phyloP scores from a whole-genome alignment of 1,140 invertebrate genomes.

The Bemisia tabaci region DNA sequence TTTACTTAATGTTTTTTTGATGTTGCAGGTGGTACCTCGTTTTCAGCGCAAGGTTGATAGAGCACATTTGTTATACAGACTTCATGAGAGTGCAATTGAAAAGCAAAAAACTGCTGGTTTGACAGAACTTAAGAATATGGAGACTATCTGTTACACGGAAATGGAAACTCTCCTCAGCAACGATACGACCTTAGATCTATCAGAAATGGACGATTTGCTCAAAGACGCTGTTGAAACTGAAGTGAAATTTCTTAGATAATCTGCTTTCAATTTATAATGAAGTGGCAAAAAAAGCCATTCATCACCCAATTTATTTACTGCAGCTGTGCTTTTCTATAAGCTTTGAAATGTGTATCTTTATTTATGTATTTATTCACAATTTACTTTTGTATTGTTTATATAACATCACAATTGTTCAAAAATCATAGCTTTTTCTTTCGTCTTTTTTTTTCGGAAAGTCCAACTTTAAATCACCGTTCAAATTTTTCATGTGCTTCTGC shows the following conservation, averaged over 20 bases:
- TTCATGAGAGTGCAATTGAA: not conserved
- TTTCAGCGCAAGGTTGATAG: constrained; percentile 8
- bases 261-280: no score
- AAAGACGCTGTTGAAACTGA: not conserved
- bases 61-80: not conserved
- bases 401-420: no score
- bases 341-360: no score
- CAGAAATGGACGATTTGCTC: not conserved
- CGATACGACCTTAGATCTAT: not conserved
- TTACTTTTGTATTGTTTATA: no score
- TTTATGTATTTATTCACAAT: no score
- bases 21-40: constrained; percentile 5
- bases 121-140: not conserved
- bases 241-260: not conserved
- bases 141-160: not conserved
- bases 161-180: not conserved
- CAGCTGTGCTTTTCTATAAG: no score
- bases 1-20: constrained; percentile 3
- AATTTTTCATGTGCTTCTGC: no score
- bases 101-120: not conserved
- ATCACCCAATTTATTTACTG: no score
- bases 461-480: no score
- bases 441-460: no score
- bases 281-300: no score
- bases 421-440: no score